A percentile compares a stretch with the other conserved stretches of the same genome.
These are phyloP conservation scores for Nothobranchius kuhntae DNA, from an alignment of 2,113 vertebrate genomes.

Conservation along the genomic window DNA sequence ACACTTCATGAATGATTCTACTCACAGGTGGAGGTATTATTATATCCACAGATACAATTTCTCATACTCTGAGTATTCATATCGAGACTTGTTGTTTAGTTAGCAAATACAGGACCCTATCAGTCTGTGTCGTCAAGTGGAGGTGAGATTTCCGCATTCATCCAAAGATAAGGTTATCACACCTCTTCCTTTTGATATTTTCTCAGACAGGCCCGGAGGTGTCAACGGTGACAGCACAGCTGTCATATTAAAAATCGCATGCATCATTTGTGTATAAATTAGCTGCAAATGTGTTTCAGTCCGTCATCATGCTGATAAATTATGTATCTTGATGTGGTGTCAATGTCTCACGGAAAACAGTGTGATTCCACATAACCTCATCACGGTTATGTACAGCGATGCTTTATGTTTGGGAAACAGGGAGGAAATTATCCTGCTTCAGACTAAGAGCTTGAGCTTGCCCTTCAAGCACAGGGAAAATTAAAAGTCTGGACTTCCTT, in stretches of 20 bases:
- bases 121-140: conserved; percentile 21
- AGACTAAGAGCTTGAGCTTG: too few species aligned
- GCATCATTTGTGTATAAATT: not conserved
- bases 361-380: not conserved
- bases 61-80: conserved; percentile 37
- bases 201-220: not conserved
- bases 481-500: too few species aligned
- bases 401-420: too few species aligned
- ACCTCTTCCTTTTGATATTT: conserved; percentile 2
- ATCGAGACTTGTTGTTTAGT: conserved; percentile 35
- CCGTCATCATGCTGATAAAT: not conserved
- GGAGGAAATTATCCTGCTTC: too few species aligned
- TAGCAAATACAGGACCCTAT: conserved; percentile 12
- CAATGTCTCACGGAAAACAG: not conserved
- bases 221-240: conserved; percentile 14
- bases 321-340: not conserved
- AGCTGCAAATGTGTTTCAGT: not conserved
- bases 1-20: conserved; percentile 36
- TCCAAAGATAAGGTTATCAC: conserved; percentile 28
- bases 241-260: not conserved
- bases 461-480: too few species aligned
- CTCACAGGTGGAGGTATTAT: conserved; percentile 27
- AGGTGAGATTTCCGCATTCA: conserved; percentile 17
- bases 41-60: conserved; percentile 33
- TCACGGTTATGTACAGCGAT: not conserved